phyloP scores from a whole-genome alignment of 2,888 invertebrate genomes.

The Carpatolechia fugitivella region DNA sequence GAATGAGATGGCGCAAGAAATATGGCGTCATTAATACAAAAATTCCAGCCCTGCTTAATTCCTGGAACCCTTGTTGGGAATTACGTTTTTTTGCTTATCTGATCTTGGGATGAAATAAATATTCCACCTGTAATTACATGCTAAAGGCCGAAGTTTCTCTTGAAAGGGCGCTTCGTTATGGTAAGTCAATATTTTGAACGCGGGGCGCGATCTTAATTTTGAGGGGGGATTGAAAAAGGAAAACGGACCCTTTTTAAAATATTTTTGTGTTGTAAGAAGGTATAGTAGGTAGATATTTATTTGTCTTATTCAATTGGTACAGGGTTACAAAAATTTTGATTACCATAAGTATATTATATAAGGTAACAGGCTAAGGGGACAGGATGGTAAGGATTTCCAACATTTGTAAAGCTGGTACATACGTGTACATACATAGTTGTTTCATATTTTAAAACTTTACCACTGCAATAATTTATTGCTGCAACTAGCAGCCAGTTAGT shows the following conservation, averaged over 20 bases:
- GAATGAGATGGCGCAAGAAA: slow-evolving; percentile 56
- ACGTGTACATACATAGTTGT: too few relatives aligned
- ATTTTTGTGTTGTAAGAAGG: too few relatives aligned
- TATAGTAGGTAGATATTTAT: not conserved
- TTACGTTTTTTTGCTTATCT: slow-evolving; percentile 14
- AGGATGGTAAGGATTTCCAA: too few relatives aligned
- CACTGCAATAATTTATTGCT: too few relatives aligned
- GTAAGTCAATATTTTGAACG: not conserved
- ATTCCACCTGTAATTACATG: slow-evolving; percentile 7
- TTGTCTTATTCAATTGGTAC: not conserved
- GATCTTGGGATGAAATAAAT: slow-evolving; percentile 10
- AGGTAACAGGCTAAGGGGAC: too few relatives aligned
- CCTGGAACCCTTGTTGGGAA: slow-evolving; percentile 23
- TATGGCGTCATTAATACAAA: slow-evolving; percentile 58
- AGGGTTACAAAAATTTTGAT: too few relatives aligned
- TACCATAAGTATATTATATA: too few relatives aligned
- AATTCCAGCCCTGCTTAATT: slow-evolving; percentile 41
- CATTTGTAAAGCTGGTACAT: too few relatives aligned
- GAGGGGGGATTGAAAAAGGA: not conserved
- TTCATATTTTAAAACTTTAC: too few relatives aligned
- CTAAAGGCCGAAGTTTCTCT: not conserved
- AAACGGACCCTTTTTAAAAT: not conserved
- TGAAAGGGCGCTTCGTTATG: not conserved
- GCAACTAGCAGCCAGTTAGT: not conserved
- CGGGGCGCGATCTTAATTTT: not conserved